phyloP scores from a whole-genome alignment of 1,140 invertebrate genomes.

The Scaptomyza pallida region DNA sequence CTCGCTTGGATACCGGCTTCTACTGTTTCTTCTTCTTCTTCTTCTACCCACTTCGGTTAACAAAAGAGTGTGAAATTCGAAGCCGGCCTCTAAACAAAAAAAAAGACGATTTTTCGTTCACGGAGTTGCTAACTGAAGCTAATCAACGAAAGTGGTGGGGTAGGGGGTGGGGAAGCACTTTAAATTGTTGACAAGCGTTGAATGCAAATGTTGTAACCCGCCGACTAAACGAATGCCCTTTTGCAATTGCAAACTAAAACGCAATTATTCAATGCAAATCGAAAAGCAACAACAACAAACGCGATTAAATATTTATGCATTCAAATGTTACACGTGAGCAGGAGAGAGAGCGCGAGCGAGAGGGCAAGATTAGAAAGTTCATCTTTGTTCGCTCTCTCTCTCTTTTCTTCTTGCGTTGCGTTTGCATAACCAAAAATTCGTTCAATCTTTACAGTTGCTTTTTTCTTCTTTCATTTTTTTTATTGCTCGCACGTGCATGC shows the following conservation, averaged over 20 bases:
- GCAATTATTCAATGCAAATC: not conserved
- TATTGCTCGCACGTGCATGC: conserved; percentile 19
- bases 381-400: conserved; percentile 17
- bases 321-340: conserved; percentile 1
- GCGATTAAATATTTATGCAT: not conserved
- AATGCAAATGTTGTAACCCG: conserved; percentile 12
- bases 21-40: not conserved
- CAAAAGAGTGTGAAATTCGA: conserved; percentile 54
- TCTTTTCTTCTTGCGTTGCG: conserved; percentile 25
- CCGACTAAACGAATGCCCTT: not conserved
- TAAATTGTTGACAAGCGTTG: not conserved
- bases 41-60: conserved; percentile 19
- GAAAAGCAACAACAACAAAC: not conserved
- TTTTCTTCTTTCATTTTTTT: conserved; percentile 16
- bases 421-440: conserved; percentile 69
- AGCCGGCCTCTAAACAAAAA: conserved; percentile 46
- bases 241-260: conserved; percentile 3
- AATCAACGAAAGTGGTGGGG: not conserved
- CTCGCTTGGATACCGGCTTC: not conserved
- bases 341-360: not conserved
- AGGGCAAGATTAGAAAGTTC: conserved; percentile 25
- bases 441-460: conserved; percentile 26
- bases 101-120: conserved; percentile 26
- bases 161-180: conserved; percentile 17
- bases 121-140: conserved; percentile 26